These are phyloP conservation scores for Passerina amoena DNA, from an alignment of 2,113 vertebrate genomes.

Conservation along the genomic window DNA sequence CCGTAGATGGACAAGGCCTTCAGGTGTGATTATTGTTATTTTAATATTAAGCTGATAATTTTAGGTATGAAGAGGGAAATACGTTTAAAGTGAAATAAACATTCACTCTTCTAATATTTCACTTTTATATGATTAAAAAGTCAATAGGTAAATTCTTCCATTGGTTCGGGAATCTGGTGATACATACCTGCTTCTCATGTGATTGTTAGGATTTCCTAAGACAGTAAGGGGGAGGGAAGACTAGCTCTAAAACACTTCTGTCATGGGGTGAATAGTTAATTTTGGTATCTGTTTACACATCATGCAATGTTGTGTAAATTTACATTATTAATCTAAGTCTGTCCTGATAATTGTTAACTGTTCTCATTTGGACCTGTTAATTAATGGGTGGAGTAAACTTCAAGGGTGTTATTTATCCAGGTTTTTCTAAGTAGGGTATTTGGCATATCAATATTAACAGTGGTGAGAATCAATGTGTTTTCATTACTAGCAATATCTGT, in stretches of 20 bases:
- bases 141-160: not conserved
- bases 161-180: not conserved
- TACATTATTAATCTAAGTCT: not conserved
- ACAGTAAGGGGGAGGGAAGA: not conserved
- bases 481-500: not conserved
- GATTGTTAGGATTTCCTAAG: not conserved
- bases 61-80: not conserved
- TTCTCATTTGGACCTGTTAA: not conserved
- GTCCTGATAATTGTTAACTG: not conserved
- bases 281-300: not conserved
- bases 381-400: not conserved
- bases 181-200: not conserved
- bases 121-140: not conserved
- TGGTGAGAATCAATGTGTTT: not conserved
- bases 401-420: not conserved
- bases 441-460: not conserved
- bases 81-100: not conserved
- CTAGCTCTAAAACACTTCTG: not conserved
- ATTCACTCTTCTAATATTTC: not conserved
- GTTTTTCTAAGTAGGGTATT: not conserved
- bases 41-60: not conserved
- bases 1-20: conserved; percentile 91
- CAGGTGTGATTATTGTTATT: conserved; percentile 79
- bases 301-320: not conserved
- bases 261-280: not conserved